Base-by-base conservation (phyloP, 2,888 invertebrate genomes). In the Nudaria mundana region DNA sequence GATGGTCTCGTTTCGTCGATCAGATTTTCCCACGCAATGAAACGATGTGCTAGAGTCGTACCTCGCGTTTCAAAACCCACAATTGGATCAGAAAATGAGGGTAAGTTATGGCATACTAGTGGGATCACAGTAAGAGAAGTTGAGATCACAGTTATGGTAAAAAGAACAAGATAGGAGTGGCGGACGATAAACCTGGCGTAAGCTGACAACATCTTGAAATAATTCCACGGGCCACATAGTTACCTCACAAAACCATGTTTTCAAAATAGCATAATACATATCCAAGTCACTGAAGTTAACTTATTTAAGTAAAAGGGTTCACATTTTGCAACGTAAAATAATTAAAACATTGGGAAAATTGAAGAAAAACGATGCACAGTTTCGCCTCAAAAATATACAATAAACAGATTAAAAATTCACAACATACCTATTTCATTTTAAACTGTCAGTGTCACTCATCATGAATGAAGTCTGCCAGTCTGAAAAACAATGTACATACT, bases 1-100 rank as follows among this genome's bases (percentile, higher is more conserved):
- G 91, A 93, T 37, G 92, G 91, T 56, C 91, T 90, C 1, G 93
- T 93, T 64, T 94, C 93, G 65, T 94, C 93, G 44, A 94, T 84
- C 35, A 98, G 91, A 84, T 97, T 97, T 63, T 94, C 91, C 95
- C 96, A 97, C 16, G 97, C 93, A 29, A 93, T 93, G 52, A 95
- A 89, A 37, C 96, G 91, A 68, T 94, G 91, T 2, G 96, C 93
- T 62, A 98, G 90, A 29, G 90, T 85, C 1, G 97, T 98, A n/a
- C 97, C 97, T 48, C 98, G 91, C 8, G 97, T 94, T 76, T 97
- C 97, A 82, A 98, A 98, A 3, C 98, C 98, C 92, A 97, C 83
- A 68, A 95, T 93, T 14, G 97, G 97, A 78, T 97, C 96, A 52
- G 93, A 92, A 83, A 98, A 97, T 75, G 94, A 93, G 23, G 97